Evolutionary conservation across 2,113 vertebrate species (phyloP), one percentile per base, ranked within the genome.

Genomic region (Oryzias javanicus): DNA sequence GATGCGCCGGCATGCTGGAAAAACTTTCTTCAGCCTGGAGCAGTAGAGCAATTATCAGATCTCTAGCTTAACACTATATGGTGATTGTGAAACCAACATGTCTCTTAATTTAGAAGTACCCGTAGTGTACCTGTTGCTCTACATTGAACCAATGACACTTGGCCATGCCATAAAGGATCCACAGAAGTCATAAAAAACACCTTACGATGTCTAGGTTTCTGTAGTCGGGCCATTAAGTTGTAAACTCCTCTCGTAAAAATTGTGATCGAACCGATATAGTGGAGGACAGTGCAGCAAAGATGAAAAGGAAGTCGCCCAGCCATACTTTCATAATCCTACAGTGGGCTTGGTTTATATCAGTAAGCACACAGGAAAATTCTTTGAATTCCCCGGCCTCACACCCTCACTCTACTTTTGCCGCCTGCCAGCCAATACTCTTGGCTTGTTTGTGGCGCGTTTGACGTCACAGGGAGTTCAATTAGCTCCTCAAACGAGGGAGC

Each of bases 181-280:
- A 41, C 69, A 58, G 60, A 62, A 69, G 60, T 64, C 62, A 82
- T 89, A 70, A 88, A 55, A 87, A 82, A 70, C 83, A 79, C 78
- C 86, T 87, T 81, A 65, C 42, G 55, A 84, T 71, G 88, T 89
- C 90, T 91, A 80, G 81, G 42, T 74, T 74, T 84, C 82, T 87
- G 86, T 62, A 79, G 71, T 58, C 52, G 17, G 56, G 80, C 60
- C 66, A 89, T 91, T 86, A 91, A 88, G 74, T 62, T 73, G 78
- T 91, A 90, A 90, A 86, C 64, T 44, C 55, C 22, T 48, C 64
- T 78, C 82, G 81, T 85, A 87, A 89, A 84, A 75, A 70, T 47
- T 8, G 41, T 60, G 69, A 85, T 85, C 56, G 60, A 55, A 70
- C 51, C 47, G 80, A 88, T 86, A 82, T 17, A 71, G 68, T 46